Conservation (phyloP, 2,113 vertebrate genomes). For the Ammospiza caudacuta region DNA sequence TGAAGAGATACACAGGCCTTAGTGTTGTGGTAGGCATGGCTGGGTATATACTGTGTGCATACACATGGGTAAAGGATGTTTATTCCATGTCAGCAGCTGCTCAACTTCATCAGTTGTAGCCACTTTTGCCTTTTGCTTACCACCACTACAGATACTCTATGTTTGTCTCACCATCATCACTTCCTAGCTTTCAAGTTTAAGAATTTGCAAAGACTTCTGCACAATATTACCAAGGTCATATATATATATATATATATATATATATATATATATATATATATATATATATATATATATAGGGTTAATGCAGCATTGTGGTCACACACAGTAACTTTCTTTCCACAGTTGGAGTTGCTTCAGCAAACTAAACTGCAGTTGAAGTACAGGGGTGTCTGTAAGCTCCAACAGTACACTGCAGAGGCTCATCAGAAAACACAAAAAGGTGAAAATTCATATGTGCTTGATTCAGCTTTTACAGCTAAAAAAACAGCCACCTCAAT, state of each 20-base stretch:
- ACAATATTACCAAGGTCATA: neutral
- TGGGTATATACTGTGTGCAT: neutral
- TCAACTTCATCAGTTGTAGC: neutral
- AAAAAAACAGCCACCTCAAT: neutral
- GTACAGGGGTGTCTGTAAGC: neutral
- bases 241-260: neutral
- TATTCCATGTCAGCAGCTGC: neutral
- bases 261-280: neutral
- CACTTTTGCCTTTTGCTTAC: neutral
- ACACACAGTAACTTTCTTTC: neutral
- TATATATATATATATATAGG: neutral
- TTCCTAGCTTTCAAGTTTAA: neutral
- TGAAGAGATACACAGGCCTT: neutral
- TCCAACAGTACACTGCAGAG: neutral
- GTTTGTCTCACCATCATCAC: neutral
- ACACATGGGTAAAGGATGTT: neutral
- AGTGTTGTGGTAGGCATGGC: neutral
- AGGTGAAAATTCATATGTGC: neutral
- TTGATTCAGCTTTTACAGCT: neutral
- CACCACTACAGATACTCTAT: accelerated
- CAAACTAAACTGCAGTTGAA: neutral
- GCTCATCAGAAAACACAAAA: neutral
- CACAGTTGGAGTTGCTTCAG: neutral
- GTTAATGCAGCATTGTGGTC: neutral
- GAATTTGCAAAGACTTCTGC: neutral